Evolutionary conservation across 1,140 invertebrate genomes (phyloP), one percentile per base, ranked within the genome.

Genomic region (Drosophila pectinifera): DNA sequence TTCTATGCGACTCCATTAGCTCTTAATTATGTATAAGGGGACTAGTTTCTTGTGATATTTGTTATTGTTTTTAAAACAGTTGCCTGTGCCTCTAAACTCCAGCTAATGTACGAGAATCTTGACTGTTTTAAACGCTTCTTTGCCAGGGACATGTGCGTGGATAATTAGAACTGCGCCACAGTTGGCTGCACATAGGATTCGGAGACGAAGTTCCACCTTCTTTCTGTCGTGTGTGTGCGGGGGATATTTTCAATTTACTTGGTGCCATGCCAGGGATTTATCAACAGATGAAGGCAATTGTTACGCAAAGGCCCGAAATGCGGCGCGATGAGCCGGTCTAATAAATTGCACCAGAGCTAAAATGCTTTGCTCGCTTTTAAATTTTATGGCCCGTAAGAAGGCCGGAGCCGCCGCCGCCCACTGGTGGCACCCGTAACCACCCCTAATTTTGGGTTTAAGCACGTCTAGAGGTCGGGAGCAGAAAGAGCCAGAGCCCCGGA

Each of bases 291-390:
- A 88, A 88, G 83, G 84, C 83, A 88, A 88, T 88, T 88, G 83
- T 88, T 88, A 88, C 75, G 83, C 84, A 74, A 77, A 77, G 55
- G 74, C 63, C 74, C 73, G 67, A 77, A 77, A 77, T 57, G 74
- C 73, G 74, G 63, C 73, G 73, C 81, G 81, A 85, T 85, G 81
- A 85, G 81, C 74, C 65, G 79, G 82, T 70, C 82, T 88, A 88
- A 88, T 88, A 88, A 88, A 88, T 88, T 88, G 83, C 83, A 89
- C 83, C 83, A 88, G 83, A 88, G 83, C 83, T 88, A 88, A 88
- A 88, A 88, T 88, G 83, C 83, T 88, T 88, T 88, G 83, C 83
- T 88, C 83, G 83, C 83, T 89, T 88, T 88, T 88, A 88, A 88
- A 88, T 89, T 88, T 89, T 88, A 88, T 88, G 83, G 83, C 83